These are phyloP conservation scores for Ptilonorhynchus violaceus DNA, from an alignment of 2,113 vertebrate species.

Conservation along the genomic window DNA sequence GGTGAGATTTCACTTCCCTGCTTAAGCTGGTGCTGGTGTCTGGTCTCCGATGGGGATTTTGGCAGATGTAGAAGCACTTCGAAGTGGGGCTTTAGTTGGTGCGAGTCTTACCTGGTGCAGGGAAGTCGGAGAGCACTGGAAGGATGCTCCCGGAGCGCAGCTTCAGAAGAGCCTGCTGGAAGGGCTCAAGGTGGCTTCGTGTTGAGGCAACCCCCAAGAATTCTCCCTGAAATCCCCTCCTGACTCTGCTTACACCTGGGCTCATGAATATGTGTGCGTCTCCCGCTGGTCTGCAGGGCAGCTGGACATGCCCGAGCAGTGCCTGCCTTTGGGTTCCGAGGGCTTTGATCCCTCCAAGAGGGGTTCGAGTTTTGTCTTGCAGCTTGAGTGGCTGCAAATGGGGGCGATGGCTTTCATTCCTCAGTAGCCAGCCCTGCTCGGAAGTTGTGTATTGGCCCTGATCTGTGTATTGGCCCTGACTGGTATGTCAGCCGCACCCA, in stretches of 20 bases:
- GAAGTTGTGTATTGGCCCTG: not conserved
- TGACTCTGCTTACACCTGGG: not conserved
- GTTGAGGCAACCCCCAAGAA: not conserved
- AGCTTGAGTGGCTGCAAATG: not conserved
- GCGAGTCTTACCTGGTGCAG: not conserved
- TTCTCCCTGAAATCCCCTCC: not conserved
- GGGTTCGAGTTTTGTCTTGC: not conserved
- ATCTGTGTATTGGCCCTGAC: not conserved
- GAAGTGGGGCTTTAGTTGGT: not conserved
- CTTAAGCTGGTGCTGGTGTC: not conserved
- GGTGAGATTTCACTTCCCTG: not conserved
- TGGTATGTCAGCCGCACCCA: not conserved
- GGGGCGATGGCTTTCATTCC: not conserved
- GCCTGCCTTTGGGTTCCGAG: not conserved
- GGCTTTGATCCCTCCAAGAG: not conserved
- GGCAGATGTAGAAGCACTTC: not conserved
- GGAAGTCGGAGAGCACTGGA: rapidly evolving
- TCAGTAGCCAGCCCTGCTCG: not conserved
- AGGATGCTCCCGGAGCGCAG: not conserved
- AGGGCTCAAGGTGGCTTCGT: not conserved
- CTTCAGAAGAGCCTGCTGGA: not conserved
- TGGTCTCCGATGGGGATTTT: not conserved
- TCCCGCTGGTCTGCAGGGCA: not conserved
- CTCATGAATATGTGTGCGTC: not conserved
- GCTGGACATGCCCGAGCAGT: not conserved